Percentiles rank a stretch among this genome's conserved stretches.
Evolutionary conservation across 2,797 vertebrate genomes (phyloP).

Genomic region (Anisognathus igniventris): DNA sequence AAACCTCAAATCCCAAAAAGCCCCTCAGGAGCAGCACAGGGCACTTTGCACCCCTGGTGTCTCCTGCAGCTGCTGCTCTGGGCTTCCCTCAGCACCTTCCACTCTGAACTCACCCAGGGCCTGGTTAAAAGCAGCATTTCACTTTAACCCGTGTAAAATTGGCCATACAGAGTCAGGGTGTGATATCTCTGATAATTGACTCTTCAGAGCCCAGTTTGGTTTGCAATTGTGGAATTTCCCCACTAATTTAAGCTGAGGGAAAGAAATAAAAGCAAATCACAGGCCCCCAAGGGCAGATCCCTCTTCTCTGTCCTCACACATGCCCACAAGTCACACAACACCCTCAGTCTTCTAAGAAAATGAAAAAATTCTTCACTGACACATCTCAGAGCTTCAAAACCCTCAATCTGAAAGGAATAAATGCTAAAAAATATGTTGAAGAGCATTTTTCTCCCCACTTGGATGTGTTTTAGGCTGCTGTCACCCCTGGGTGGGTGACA

Average conservation of each 20-base stretch:
- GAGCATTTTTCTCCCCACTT: not conserved
- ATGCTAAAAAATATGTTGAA: not conserved
- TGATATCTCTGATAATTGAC: not conserved
- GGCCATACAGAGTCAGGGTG: not conserved
- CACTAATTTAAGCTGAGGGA: not conserved
- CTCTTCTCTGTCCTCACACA: not conserved
- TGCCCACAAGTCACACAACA: rapidly evolving
- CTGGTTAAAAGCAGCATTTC: not conserved
- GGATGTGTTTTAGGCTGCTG: not conserved
- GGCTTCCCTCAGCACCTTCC: not conserved
- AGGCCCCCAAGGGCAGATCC: not conserved
- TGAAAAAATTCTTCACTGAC: not conserved
- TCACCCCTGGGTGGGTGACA: not conserved
- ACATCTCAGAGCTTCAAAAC: not conserved
- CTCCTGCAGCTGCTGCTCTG: not conserved
- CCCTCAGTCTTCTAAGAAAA: not conserved
- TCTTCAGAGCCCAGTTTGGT: not conserved
- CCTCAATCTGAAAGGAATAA: not conserved
- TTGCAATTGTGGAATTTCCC: not conserved
- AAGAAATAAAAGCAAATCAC: not conserved
- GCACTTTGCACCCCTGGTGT: not conserved
- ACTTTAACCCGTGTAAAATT: not conserved
- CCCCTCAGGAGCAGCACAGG: not conserved
- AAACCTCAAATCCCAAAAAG: not conserved
- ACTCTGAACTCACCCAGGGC: not conserved